These are phyloP conservation scores for Paramisgurnus dabryanus DNA, from an alignment of 2,113 vertebrate genomes.

Conservation along the genomic window DNA sequence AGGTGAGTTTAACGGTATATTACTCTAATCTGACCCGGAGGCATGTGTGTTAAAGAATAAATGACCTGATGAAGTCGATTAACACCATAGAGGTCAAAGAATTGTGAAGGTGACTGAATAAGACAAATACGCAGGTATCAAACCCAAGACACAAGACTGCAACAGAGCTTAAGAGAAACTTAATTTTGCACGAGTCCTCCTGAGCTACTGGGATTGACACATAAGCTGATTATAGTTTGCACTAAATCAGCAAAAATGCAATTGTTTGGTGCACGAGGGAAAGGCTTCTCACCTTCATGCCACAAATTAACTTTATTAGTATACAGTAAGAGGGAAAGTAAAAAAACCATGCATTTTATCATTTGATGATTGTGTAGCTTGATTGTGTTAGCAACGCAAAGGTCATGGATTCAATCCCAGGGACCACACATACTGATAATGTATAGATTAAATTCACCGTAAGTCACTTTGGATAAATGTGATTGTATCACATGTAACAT, in stretches of 20 bases:
- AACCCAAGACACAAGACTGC: neutral
- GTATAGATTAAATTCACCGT: no score
- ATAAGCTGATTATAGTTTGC: constrained; percentile 68
- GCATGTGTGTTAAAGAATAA: constrained; percentile 17
- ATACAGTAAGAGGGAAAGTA: no score
- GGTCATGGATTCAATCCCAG: no score
- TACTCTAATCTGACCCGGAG: neutral
- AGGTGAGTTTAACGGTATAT: neutral
- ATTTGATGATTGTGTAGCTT: no score
- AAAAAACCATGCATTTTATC: no score
- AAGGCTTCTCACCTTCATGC: neutral
- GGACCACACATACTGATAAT: no score
- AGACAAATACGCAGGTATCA: neutral
- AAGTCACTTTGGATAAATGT: no score
- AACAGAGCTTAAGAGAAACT: neutral
- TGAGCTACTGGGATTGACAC: constrained; percentile 48
- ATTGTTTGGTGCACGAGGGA: neutral
- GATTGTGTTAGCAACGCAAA: no score
- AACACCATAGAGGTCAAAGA: constrained; percentile 6
- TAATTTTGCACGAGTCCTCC: constrained; percentile 3
- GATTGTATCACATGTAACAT: neutral
- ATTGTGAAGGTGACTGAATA: neutral
- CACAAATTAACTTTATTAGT: neutral
- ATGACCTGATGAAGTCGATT: neutral
- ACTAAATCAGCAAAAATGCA: constrained; percentile 62